Percentiles rank a stretch among this genome's conserved stretches.
These are phyloP conservation scores for Gopherus evgoodei DNA, from an alignment of 2,113 vertebrate genomes.

Conservation along the genomic window DNA sequence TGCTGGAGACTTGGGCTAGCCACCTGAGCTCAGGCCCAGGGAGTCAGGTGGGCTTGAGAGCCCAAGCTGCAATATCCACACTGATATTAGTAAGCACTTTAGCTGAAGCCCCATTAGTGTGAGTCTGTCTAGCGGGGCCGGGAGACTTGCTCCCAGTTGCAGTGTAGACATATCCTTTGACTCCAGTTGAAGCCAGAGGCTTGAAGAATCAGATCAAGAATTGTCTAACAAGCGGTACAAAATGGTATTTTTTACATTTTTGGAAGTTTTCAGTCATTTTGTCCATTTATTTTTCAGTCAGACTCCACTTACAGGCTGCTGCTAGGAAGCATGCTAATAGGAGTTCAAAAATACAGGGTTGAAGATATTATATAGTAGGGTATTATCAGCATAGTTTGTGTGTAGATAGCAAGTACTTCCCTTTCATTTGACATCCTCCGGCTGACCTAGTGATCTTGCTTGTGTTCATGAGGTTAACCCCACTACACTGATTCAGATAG, in stretches of 20 bases:
- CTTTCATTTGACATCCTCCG: not conserved
- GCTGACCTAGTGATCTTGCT: not conserved
- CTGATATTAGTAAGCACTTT: not conserved
- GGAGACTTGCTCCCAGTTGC: not conserved
- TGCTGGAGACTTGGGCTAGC: not conserved
- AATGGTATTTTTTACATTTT: constrained; percentile 44
- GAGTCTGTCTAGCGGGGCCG: not conserved
- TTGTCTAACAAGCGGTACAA: constrained; percentile 7
- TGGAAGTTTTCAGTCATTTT: constrained; percentile 35
- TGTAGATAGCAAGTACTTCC: not conserved
- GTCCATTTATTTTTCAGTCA: constrained; percentile 53
- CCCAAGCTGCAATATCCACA: not conserved
- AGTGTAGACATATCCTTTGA: not conserved
- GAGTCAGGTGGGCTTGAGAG: not conserved
- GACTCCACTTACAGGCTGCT: constrained; percentile 47
- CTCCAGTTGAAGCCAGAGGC: not conserved
- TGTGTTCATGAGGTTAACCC: accelerated
- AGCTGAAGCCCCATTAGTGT: not conserved
- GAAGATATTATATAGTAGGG: not conserved
- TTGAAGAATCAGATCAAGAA: not conserved
- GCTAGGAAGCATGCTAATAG: constrained; percentile 18
- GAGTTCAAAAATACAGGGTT: constrained; percentile 30
- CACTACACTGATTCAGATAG: not conserved
- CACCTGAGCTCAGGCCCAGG: not conserved
- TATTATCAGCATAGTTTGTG: not conserved